Evolutionary conservation across 2,888 invertebrate species (phyloP), one percentile per base, ranked within the genome.

Genomic region (Thereva unica): DNA sequence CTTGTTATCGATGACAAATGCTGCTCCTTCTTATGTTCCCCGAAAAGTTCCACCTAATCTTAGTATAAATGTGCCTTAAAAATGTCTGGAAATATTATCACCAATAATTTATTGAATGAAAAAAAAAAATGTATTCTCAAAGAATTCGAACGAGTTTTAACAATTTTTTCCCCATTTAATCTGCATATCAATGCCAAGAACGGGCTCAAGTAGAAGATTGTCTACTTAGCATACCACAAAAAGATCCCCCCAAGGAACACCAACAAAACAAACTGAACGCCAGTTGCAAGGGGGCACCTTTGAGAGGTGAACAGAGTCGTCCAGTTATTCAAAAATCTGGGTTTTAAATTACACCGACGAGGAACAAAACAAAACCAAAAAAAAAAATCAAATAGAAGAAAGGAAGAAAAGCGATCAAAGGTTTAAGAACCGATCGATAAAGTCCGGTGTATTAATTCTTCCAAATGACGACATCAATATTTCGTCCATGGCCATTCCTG

Each of bases 81-180:
- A 38, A 47, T 10, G 57, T 59, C 47, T 38, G 44, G n/a, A 47
- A 59, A 47, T 59, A 59, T 47, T 59, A 59, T 59, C 57, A 47
- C 38, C 3, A 38, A 12, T 59, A 59, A 59, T 59, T 59, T 59
- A 59, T 59, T 59, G 38, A 59, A 59, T 47, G 47, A 12, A 23
- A 23, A 23, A 23, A 23, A 23, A n/a, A n/a, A n/a, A n/a, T n/a
- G n/a, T 2, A 23, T 38, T 34, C 41, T 47, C 38, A 59, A 47
- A 59, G 57, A 59, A 47, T 59, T 59, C 57, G 57, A 59, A 59
- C 57, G 57, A 59, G 57, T 59, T 59, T 59, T 59, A 47, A 59
- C 57, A 59, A 59, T 59, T 59, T 57, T 59, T 37, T 47, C 38
- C 57, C 57, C 57, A 59, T 59, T 47, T 59, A 59, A 59, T 59